These are phyloP conservation scores for Pseudanteris insignis DNA, from an alignment of 2,888 invertebrate species.

Conservation along the genomic window DNA sequence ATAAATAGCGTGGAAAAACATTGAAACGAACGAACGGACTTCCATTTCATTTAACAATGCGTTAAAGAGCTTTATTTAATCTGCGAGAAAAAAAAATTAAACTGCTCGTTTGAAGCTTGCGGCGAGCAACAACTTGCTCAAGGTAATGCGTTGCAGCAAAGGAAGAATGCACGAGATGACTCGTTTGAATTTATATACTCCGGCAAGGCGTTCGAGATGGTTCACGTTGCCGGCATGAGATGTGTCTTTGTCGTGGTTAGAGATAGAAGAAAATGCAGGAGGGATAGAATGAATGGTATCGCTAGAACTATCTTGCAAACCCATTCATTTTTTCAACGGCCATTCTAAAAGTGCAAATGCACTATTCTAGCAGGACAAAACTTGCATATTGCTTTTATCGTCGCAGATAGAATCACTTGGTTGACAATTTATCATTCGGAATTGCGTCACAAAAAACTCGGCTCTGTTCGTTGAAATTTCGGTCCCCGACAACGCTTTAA, in stretches of 20 bases:
- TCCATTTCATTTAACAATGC: conserved; percentile 34
- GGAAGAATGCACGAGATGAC: conserved; percentile 41
- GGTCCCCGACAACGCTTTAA: not conserved
- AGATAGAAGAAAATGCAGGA: conserved; percentile 43
- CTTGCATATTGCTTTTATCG: conserved; percentile 41
- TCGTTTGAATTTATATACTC: conserved; percentile 47
- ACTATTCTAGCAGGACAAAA: conserved; percentile 35
- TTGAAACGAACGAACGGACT: conserved; percentile 20
- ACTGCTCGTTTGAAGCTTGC: conserved; percentile 38
- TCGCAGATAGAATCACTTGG: conserved; percentile 31
- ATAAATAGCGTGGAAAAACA: conserved; percentile 5
- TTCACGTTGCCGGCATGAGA: conserved; percentile 25
- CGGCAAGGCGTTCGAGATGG: conserved; percentile 38
- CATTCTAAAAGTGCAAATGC: conserved; percentile 39
- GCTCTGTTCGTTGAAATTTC: conserved; percentile 10
- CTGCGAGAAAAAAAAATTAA: conserved; percentile 36
- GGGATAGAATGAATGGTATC: conserved; percentile 44
- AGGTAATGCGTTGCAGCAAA: conserved; percentile 26
- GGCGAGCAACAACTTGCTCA: conserved; percentile 38
- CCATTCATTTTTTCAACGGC: conserved; percentile 38
- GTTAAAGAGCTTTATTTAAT: conserved; percentile 42
- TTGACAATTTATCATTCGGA: conserved; percentile 28
- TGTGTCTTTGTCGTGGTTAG: conserved; percentile 44
- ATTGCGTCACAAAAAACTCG: conserved; percentile 16
- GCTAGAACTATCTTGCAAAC: conserved; percentile 38